These are phyloP conservation scores for Drosophila funebris DNA, from an alignment of 1,140 invertebrate species.

Conservation along the genomic window DNA sequence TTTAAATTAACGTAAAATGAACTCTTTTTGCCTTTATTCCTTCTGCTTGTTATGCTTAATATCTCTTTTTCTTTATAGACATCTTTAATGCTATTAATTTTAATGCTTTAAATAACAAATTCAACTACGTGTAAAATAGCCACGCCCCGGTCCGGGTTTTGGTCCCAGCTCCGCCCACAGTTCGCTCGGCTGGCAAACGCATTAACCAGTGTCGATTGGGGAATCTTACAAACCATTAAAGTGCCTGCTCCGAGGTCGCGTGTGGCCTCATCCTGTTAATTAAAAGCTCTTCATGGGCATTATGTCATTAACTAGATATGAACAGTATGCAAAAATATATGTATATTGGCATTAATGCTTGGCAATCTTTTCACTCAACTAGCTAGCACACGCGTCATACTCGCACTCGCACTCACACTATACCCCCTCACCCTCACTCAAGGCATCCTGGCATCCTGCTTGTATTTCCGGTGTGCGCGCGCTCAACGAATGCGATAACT, in stretches of 20 bases:
- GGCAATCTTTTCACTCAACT: conserved; percentile 46
- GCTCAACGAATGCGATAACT: conserved; percentile 68
- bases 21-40: too few relatives aligned
- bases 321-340: conserved; percentile 27
- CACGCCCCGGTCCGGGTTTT: conserved; percentile 15
- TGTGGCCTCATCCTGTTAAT: conserved; percentile 71
- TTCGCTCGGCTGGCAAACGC: not conserved
- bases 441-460: conserved; percentile 71
- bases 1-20: too few relatives aligned
- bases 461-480: conserved; percentile 79
- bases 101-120: not conserved
- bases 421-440: not conserved
- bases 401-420: conserved; percentile 25
- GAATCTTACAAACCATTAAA: conserved; percentile 75
- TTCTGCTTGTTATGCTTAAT: too few relatives aligned
- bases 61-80: too few relatives aligned
- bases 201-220: conserved; percentile 35
- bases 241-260: conserved; percentile 45
- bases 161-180: not conserved
- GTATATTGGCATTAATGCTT: conserved; percentile 18
- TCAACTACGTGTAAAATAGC: conserved; percentile 29
- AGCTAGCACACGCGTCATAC: conserved; percentile 48
- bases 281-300: conserved; percentile 63
- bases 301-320: conserved; percentile 59
- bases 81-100: not conserved